Conservation (phyloP, 23 tunicate species). For the Ciona savignyi region DNA sequence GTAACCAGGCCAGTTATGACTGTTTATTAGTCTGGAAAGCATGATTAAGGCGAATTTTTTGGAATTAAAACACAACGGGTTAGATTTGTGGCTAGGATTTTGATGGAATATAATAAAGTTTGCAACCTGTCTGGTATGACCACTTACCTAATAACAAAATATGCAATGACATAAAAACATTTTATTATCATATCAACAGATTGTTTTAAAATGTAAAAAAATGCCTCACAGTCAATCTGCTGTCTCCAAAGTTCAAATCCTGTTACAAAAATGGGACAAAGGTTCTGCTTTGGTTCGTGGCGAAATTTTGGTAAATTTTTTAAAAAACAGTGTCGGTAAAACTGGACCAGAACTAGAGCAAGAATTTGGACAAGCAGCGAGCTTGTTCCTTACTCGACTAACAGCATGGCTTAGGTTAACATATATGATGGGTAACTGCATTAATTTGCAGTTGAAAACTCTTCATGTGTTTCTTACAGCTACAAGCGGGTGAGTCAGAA, state of each 20-base stretch:
- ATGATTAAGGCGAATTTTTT: no score
- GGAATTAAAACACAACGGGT: no score
- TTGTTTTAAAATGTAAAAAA: no score
- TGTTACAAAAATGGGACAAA: conserved; percentile 69
- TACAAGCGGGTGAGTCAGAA: conserved; percentile 46
- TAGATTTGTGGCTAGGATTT: no score
- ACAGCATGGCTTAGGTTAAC: conserved; percentile 89
- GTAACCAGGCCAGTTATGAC: no score
- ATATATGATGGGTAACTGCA: conserved; percentile 69
- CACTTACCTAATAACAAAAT: no score
- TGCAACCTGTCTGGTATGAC: no score
- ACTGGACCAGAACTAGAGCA: conserved; percentile 84
- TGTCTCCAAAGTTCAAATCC: conserved; percentile 46
- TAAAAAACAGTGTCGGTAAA: conserved; percentile 59
- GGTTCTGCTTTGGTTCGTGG: conserved; percentile 58
- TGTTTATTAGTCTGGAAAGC: no score
- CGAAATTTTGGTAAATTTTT: conserved; percentile 58
- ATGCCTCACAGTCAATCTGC: conserved; percentile 67
- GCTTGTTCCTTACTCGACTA: conserved; percentile 72
- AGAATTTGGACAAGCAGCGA: conserved; percentile 79
- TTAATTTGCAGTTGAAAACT: conserved; percentile 63
- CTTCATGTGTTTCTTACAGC: conserved; percentile 69
- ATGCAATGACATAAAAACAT: no score
- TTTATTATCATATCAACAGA: no score
- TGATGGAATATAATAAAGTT: no score